Percentiles rank a stretch among this genome's conserved stretches.
Evolutionary conservation across 2,797 vertebrate species (phyloP).

Genomic region (Tauraco hartlaubi): DNA sequence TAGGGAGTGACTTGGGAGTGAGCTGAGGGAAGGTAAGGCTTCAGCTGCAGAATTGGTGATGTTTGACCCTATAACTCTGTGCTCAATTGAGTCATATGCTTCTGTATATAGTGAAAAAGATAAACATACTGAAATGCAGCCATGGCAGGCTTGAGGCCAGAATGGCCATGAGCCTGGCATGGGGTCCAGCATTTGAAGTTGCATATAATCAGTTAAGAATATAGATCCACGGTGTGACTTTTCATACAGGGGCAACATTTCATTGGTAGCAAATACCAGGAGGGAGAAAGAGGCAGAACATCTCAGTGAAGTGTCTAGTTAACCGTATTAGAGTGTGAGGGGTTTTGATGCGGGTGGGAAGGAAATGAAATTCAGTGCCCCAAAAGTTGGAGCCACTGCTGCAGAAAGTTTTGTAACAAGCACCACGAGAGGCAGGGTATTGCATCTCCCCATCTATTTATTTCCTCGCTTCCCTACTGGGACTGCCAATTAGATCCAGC

Average conservation of each 20-base stretch:
- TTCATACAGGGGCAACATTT: neutral
- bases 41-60: neutral
- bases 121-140: neutral
- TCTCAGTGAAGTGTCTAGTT: neutral
- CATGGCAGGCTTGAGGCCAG: neutral
- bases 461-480: neutral
- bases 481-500: constrained; percentile 45
- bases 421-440: neutral
- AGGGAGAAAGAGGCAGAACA: neutral
- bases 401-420: constrained; percentile 46
- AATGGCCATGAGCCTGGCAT: neutral
- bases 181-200: neutral
- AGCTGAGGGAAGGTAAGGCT: neutral
- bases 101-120: neutral
- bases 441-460: neutral
- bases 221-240: neutral
- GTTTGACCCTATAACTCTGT: neutral
- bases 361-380: neutral
- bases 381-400: constrained; percentile 16
- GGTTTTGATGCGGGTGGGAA: neutral
- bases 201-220: neutral
- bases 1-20: neutral
- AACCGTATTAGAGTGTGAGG: neutral
- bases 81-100: neutral
- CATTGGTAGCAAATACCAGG: neutral